phyloP scores from a whole-genome alignment of 2,888 invertebrate genomes.

The Orthonevra nobilis region DNA sequence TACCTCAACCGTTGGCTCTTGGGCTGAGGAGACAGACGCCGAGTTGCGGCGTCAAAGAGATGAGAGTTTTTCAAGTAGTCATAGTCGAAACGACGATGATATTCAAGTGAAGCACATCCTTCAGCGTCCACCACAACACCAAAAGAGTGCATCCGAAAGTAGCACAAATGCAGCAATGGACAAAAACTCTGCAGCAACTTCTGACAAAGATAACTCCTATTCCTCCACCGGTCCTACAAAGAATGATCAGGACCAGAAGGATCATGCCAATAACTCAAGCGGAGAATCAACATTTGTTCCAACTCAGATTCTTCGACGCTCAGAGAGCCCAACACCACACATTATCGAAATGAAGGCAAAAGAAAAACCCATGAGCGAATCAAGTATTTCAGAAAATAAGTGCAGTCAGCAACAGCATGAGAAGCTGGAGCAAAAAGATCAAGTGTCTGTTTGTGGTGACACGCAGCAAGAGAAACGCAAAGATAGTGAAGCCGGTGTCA shows the following conservation, averaged over 20 bases:
- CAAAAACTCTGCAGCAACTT: slow-evolving; percentile 21
- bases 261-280: slow-evolving; percentile 25
- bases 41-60: slow-evolving; percentile 78
- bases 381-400: slow-evolving; percentile 35
- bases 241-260: slow-evolving; percentile 38
- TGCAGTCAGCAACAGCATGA: slow-evolving; percentile 71
- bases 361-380: slow-evolving; percentile 37
- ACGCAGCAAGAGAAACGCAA: slow-evolving; percentile 54
- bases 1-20: slow-evolving; percentile 76
- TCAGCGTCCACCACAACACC: slow-evolving; percentile 77
- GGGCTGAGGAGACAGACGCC: slow-evolving; percentile 81
- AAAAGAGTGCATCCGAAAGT: slow-evolving; percentile 75
- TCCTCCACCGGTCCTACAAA: slow-evolving; percentile 44
- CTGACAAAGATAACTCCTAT: slow-evolving; percentile 56
- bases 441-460: slow-evolving; percentile 11
- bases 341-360: slow-evolving; percentile 24
- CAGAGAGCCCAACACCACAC: slow-evolving; percentile 72
- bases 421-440: slow-evolving; percentile 45
- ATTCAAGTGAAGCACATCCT: slow-evolving; percentile 79
- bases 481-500: slow-evolving; percentile 63
- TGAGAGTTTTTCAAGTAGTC: slow-evolving; percentile 78
- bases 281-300: slow-evolving; percentile 73
- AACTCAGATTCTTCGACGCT: slow-evolving; percentile 79
- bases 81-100: slow-evolving; percentile 77
- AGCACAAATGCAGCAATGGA: slow-evolving; percentile 70